A percentile compares a stretch with the other conserved stretches of the same genome.
These are phyloP conservation scores for Gopherus flavomarginatus DNA, from an alignment of 2,113 vertebrate species.

Conservation along the genomic window DNA sequence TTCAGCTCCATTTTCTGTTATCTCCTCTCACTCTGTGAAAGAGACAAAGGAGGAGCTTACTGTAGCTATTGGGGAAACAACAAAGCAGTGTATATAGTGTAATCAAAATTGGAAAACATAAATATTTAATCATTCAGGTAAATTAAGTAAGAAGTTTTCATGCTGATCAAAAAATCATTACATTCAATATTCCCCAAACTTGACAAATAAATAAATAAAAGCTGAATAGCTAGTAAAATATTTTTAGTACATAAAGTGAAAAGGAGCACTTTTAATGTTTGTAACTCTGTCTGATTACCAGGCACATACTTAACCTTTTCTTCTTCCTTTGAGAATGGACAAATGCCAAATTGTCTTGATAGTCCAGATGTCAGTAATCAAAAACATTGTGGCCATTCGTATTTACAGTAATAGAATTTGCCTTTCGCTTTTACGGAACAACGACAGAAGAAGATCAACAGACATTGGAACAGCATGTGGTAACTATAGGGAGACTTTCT, in stretches of 20 bases:
- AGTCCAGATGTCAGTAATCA: constrained; percentile 52
- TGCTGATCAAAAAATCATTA: neutral
- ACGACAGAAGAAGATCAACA: constrained; percentile 74
- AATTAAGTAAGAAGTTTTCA: neutral
- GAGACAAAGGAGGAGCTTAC: neutral
- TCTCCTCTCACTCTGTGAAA: neutral
- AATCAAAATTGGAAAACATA: neutral
- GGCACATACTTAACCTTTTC: constrained; percentile 70
- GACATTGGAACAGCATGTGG: constrained; percentile 62
- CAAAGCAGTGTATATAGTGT: neutral
- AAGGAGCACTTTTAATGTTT: neutral
- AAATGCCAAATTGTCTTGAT: constrained; percentile 37
- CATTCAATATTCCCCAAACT: neutral
- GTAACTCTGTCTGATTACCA: constrained; percentile 15
- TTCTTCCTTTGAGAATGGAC: constrained; percentile 65
- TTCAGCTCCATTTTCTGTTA: neutral
- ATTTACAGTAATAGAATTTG: constrained; percentile 70
- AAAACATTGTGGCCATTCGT: constrained; percentile 68
- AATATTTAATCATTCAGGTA: neutral
- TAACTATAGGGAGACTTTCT: constrained; percentile 74
- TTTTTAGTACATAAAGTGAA: neutral
- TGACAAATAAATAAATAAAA: neutral
- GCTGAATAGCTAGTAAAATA: neutral
- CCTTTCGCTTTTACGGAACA: constrained; percentile 71
- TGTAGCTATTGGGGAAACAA: neutral